Percentiles rank a stretch among this genome's conserved stretches.
Conservation (phyloP, 2,888 invertebrate species). For the Mamestra brassicae region DNA sequence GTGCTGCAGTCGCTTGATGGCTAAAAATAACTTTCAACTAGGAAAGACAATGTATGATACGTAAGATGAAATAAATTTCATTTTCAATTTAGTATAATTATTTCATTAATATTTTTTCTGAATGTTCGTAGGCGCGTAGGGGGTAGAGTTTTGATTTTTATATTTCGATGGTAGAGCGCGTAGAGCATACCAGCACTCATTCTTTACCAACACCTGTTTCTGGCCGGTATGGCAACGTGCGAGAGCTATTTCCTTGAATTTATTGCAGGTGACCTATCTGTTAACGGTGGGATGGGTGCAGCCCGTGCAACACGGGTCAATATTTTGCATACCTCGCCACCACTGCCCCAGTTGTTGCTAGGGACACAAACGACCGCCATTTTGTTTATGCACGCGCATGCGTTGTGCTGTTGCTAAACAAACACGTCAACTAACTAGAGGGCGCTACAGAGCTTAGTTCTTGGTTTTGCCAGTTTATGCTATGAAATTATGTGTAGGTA, state of each 20-base stretch:
- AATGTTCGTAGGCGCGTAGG: too few relatives aligned
- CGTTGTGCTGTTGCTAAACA: neutral
- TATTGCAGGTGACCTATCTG: neutral
- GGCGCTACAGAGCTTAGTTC: neutral
- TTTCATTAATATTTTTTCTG: too few relatives aligned
- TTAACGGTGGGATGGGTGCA: slow-evolving; percentile 1
- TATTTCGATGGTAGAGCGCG: too few relatives aligned
- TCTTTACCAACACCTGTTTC: neutral
- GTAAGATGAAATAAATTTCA: neutral
- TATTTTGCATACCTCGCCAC: slow-evolving; percentile 1
- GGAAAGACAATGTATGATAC: neutral
- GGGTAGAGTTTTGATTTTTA: too few relatives aligned
- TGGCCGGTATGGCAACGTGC: neutral
- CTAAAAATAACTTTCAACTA: slow-evolving; percentile 2
- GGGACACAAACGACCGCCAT: neutral
- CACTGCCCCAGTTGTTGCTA: neutral
- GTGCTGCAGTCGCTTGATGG: slow-evolving; percentile 9
- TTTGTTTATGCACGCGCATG: neutral
- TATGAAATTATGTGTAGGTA: neutral
- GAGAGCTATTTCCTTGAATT: slow-evolving; percentile 5
- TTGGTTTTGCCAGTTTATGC: neutral
- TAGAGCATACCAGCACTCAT: neutral
- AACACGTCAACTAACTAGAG: neutral
- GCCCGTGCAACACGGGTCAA: neutral
- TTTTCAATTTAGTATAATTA: neutral